Base-by-base conservation (phyloP, 2,113 vertebrate species). In the Plotosus lineatus region DNA sequence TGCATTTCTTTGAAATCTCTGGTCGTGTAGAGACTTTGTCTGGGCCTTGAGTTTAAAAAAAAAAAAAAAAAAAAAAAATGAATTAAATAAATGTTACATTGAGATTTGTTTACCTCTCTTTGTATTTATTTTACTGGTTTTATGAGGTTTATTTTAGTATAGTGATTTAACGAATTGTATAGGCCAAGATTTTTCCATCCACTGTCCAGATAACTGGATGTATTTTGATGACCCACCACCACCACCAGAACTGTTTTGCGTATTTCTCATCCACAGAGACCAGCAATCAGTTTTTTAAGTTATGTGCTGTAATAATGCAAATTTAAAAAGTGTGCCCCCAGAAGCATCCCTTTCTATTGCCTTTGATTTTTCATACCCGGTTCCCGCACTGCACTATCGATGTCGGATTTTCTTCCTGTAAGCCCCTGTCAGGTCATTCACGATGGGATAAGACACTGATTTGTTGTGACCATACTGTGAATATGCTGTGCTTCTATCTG, bases 101-200 rank as follows among this genome's bases (percentile, higher is more conserved):
- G 77, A 60, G 69, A 88, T 82, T 66, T 68, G 44, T n/a, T 79
- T 60, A 79, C 65, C 76, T 66, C 78, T 56, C 9, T 63, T 42
- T 63, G 31, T 74, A 19, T 74, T 50, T 74, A 33, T 40, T 74
- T 80, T 58, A 44, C 15, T 65, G 61, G 10, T 44, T 71, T 79
- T 12, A 15, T 46, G 7, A 38, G 19, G 1, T 46, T 50, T 73
- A 68, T 58, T 78, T 69, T 40, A 26, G 21, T 63, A 21, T 78
- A 17, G 42, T 42, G 77, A 44, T 61, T 84, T 83, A 38, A 15
- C 51, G 68, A 55, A 15, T 26, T 50, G 44, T 31, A 71, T 79
- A 53, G 38, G 66, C 87, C 78, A 19, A 65, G 82, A 66, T 79
- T 84, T 63, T 85, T 55, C 36, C 53, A 65, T 72, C 84, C 82